Evolutionary conservation across 2,888 invertebrate species (phyloP).

Genomic region (Andrena flavipes): DNA sequence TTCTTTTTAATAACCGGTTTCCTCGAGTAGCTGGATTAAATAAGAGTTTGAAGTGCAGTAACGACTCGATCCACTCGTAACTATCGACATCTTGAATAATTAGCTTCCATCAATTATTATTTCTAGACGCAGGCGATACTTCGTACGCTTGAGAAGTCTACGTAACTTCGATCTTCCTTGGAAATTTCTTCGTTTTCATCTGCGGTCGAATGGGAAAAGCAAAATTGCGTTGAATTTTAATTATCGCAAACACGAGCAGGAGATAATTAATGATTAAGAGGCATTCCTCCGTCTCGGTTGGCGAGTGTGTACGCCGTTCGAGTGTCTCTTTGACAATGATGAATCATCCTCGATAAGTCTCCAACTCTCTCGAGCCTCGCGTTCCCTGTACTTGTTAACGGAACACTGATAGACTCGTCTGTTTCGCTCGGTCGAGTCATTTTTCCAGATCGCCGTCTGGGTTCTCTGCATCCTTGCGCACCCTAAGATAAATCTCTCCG

Average conservation of each 20-base stretch:
- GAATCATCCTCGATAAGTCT: slow-evolving; percentile 17
- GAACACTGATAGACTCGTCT: slow-evolving; percentile 7
- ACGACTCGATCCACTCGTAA: too few relatives aligned
- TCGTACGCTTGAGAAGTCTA: not conserved
- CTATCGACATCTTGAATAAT: too few relatives aligned
- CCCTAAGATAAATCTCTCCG: not conserved
- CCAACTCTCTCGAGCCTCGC: not conserved
- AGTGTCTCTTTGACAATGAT: slow-evolving; percentile 6
- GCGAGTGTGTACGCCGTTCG: not conserved
- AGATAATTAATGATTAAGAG: slow-evolving; percentile 6
- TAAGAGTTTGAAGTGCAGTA: too few relatives aligned
- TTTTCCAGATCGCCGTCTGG: slow-evolving; percentile 8
- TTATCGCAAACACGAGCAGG: not conserved
- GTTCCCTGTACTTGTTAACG: slow-evolving; percentile 1
- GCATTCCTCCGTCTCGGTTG: not conserved
- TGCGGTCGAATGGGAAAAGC: not conserved
- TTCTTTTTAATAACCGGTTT: too few relatives aligned
- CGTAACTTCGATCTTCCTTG: not conserved
- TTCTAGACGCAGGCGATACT: not conserved
- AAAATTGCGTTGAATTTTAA: not conserved
- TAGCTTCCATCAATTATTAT: too few relatives aligned
- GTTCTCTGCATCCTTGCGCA: not conserved
- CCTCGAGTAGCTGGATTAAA: too few relatives aligned
- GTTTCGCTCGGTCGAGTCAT: not conserved
- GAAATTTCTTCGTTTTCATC: slow-evolving; percentile 1